These are phyloP conservation scores for Pogona vitticeps DNA, from an alignment of 2,113 vertebrate genomes.

Conservation along the genomic window DNA sequence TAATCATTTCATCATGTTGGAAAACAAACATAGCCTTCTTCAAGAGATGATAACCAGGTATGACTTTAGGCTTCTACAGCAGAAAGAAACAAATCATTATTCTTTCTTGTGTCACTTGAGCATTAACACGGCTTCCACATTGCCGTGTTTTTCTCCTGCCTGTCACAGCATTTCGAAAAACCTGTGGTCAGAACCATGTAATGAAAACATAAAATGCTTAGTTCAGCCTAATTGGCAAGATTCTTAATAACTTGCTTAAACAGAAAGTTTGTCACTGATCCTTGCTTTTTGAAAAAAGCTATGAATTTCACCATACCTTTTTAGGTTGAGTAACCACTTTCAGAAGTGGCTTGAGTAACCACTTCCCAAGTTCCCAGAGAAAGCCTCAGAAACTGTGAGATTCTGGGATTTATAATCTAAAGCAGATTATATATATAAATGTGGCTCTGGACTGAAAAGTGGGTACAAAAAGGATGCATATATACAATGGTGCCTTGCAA, in stretches of 20 bases:
- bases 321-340: not conserved
- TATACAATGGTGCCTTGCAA: no score
- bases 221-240: not conserved
- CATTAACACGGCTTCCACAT: not conserved
- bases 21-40: not conserved
- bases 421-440: no score
- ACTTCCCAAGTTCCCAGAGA: not conserved
- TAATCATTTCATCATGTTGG: not conserved
- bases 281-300: not conserved
- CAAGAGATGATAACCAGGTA: not conserved
- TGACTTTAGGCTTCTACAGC: no score
- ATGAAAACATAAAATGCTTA: not conserved
- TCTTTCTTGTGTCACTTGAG: not conserved
- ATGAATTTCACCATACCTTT: not conserved
- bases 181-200: not conserved
- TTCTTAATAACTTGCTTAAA: not conserved
- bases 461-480: no score
- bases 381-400: no score
- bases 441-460: no score
- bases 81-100: not conserved
- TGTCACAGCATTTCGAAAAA: no score
- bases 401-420: no score
- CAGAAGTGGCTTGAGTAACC: no score
- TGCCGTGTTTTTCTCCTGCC: not conserved
- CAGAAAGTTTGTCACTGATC: not conserved